phyloP scores from a whole-genome alignment of 2,888 invertebrate species.

The Leptarthrus brevirostris region DNA sequence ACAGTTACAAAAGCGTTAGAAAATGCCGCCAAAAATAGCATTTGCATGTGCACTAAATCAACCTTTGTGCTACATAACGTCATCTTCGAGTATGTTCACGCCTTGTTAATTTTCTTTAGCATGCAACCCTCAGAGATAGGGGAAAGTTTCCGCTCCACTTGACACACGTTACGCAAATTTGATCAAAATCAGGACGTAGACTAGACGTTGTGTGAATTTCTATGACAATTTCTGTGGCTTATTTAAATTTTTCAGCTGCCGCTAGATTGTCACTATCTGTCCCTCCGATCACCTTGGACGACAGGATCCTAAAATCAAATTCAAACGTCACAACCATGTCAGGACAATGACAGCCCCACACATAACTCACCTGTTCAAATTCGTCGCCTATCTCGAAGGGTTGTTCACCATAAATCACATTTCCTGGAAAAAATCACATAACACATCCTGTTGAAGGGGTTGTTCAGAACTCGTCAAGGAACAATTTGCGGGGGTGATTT shows the following conservation, averaged over 20 bases:
- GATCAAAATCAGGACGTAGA: constrained; percentile 47
- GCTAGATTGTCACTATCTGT: not conserved
- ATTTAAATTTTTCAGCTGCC: constrained; percentile 26
- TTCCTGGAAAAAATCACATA: constrained; percentile 43
- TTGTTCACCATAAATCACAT: constrained; percentile 44
- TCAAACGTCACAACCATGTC: not conserved
- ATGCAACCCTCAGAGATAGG: constrained; percentile 6
- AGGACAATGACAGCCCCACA: not conserved
- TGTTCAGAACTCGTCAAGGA: constrained; percentile 6
- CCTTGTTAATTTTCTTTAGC: constrained; percentile 54
- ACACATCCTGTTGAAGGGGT: constrained; percentile 12
- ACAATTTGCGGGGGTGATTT: constrained; percentile 37
- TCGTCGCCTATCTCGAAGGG: constrained; percentile 32
- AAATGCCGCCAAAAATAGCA: constrained; percentile 2
- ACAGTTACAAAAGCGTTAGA: not conserved
- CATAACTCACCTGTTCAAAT: constrained; percentile 40
- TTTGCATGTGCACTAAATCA: constrained; percentile 35
- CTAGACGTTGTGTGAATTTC: constrained; percentile 24
- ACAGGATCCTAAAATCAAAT: not conserved
- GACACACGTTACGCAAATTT: constrained; percentile 52
- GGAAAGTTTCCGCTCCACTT: constrained; percentile 53
- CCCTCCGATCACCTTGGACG: not conserved
- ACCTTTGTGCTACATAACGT: not conserved
- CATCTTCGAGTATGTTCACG: constrained; percentile 49
- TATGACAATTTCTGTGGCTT: constrained; percentile 26